Evolutionary conservation across 2,888 invertebrate species (phyloP).

Genomic region (Tenthredo amoena): DNA sequence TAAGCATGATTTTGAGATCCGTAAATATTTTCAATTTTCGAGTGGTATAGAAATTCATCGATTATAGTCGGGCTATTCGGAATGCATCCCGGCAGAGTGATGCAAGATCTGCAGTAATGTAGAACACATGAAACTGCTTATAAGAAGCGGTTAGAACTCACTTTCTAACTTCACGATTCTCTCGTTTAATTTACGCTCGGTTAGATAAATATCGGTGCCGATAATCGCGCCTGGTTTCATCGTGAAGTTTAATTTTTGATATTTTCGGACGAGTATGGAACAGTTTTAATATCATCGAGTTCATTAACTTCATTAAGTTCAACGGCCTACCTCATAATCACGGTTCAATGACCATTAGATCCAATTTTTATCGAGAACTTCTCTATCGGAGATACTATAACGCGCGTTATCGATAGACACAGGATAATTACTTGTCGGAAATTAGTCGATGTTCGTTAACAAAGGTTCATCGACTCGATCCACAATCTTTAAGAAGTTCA

Average conservation of each 20-base stretch:
- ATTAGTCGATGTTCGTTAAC: neutral
- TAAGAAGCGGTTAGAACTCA: neutral
- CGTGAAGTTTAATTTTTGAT: neutral
- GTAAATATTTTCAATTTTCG: neutral
- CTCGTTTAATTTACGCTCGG: conserved; percentile 3
- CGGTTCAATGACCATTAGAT: neutral
- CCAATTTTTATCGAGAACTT: neutral
- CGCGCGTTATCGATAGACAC: neutral
- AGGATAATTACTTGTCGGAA: neutral
- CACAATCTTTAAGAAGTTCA: neutral
- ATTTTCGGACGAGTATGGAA: neutral
- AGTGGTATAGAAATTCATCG: neutral
- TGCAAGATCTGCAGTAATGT: conserved; percentile 6
- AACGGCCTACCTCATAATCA: neutral
- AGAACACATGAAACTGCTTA: neutral
- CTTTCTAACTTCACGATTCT: conserved; percentile 39
- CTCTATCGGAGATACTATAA: neutral
- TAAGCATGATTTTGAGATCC: neutral
- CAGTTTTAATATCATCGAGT: neutral
- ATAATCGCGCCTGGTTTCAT: neutral
- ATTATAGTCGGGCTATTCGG: neutral
- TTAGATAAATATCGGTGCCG: neutral
- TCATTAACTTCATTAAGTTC: neutral
- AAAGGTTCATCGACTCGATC: neutral
- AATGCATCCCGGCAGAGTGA: neutral